phyloP scores from a whole-genome alignment of 1,140 invertebrate species.

The Cherax destructor region DNA sequence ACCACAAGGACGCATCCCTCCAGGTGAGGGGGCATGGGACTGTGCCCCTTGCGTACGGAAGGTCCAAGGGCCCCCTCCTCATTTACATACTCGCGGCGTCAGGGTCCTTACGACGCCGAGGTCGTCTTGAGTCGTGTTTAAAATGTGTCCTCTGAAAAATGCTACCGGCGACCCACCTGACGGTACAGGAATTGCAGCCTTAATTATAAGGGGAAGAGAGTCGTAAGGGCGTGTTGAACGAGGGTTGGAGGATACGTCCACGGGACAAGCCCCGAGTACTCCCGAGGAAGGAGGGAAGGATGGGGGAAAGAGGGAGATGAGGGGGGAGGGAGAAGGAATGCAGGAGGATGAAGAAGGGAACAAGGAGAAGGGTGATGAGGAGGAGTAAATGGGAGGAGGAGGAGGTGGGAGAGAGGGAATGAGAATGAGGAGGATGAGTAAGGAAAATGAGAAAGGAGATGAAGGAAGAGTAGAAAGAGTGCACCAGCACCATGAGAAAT shows the following conservation, averaged over 20 bases:
- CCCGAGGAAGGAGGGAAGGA: constrained; percentile 10
- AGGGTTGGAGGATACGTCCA: constrained; percentile 5
- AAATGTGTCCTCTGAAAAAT: constrained; percentile 48
- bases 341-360: background rate
- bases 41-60: background rate
- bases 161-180: constrained; percentile 11
- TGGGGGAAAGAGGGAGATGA: background rate
- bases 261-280: constrained; percentile 27
- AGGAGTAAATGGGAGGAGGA: background rate
- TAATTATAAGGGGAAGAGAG: background rate
- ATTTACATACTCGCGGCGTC: background rate
- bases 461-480: background rate
- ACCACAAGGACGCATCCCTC: constrained; percentile 3
- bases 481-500: no score
- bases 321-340: background rate
- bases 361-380: background rate
- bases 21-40: background rate
- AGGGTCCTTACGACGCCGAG: background rate
- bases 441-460: background rate
- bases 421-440: background rate
- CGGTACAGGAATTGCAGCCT: background rate
- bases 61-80: background rate
- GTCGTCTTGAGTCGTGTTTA: constrained; percentile 15
- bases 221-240: background rate
- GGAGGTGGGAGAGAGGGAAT: constrained; percentile 4